Base-by-base conservation (phyloP, 2,797 vertebrate species). In the Oreonectes daqikongensis region DNA sequence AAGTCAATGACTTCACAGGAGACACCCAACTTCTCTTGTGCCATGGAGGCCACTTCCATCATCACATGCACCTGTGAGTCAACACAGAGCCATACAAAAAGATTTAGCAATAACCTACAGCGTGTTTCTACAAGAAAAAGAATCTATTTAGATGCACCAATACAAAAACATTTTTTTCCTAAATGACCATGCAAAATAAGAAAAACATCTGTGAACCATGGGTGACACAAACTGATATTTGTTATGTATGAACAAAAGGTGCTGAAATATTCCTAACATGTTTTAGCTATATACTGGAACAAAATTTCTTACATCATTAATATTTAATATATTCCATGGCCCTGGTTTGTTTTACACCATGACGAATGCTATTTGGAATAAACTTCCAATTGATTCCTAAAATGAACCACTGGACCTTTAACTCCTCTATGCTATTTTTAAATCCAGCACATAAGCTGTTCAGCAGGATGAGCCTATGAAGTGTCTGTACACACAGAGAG, bases 1-100 rank as follows among this genome's bases (percentile, higher is more conserved):
- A 99, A 88, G 84, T 99, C 97, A 24, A 99, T 97, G 80, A 99
- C 84, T 89, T 99, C 98, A 82, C 97, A 99, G 48, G 98, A 99
- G n/a, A 99, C 94, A 18, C 97, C 97, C 71, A 99, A 94, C 79
- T 98, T 99, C 85, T 99, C 97, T 80, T 95, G 95, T 80, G 96
- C 97, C 96, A 99, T 96, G 55, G 84, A 69, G 67, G 96, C 97
- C 68, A 98, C 98, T 60, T 99, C 97, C 84, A 90, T 94, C 85
- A 99, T 92, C 72, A 99, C 96, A 40, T 99, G 98, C 80, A 99
- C 89, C 98, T 99, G 84, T 76, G 68, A 24, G 12, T 6, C 72
- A 72, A 59, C 9, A 48, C 2, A 11, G 20, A 59, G 61, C 3
- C 18, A 42, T 40, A 15, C 44, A 48, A 22, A 7, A n/a, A 24